These are phyloP conservation scores for Hymenopus coronatus DNA, from an alignment of 2,888 invertebrate genomes.

Conservation along the genomic window DNA sequence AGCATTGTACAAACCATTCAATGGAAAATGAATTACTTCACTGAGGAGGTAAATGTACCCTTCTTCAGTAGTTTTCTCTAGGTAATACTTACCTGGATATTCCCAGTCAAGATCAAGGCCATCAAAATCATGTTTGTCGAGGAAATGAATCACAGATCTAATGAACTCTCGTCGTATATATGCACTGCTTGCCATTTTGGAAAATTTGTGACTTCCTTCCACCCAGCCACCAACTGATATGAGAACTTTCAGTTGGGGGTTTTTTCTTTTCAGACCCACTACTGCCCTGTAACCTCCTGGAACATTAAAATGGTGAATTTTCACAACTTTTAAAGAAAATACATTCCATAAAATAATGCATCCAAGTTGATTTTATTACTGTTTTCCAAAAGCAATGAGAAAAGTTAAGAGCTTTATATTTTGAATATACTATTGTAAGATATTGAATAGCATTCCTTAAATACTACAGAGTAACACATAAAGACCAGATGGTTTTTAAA, in stretches of 20 bases:
- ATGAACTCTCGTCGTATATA: slow-evolving; percentile 56
- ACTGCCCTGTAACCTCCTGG: slow-evolving; percentile 71
- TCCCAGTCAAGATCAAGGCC: slow-evolving; percentile 86
- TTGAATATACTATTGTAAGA: no score
- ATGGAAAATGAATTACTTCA: no score
- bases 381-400: no score
- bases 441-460: no score
- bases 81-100: slow-evolving; percentile 57
- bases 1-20: no score
- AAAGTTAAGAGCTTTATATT: no score
- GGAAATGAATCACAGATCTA: slow-evolving; percentile 61
- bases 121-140: slow-evolving; percentile 73
- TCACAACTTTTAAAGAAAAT: neutral
- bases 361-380: no score
- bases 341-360: no score
- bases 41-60: no score
- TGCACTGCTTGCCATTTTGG: slow-evolving; percentile 59
- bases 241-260: slow-evolving; percentile 66
- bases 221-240: slow-evolving; percentile 70
- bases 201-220: slow-evolving; percentile 62
- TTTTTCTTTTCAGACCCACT: slow-evolving; percentile 62
- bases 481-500: no score
- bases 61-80: neutral
- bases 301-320: neutral
- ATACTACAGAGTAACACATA: no score